Base-by-base conservation (phyloP, 2,797 vertebrate species). In the Nothura maculosa region DNA sequence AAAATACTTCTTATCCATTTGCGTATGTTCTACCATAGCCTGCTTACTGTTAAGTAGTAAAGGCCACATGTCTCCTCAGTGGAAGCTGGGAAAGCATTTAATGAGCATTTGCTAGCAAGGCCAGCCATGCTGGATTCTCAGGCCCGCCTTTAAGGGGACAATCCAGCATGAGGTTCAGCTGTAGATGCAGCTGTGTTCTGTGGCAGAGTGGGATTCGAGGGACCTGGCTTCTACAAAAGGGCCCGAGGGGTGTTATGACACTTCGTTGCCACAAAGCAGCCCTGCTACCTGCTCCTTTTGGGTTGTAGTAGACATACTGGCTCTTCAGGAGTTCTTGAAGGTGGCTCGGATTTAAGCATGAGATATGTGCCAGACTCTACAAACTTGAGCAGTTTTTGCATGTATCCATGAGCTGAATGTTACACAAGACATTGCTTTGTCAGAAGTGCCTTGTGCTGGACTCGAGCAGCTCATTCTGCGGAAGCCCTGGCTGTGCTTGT, bases 1-100 rank as follows among this genome's bases (percentile, higher is more conserved):
- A 96, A 92, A 96, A 93, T 25, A 94, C 18, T 81, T 81, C 32
- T 83, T 81, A 94, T 81, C 89, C 73, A 73, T 87, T 85, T 85
- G 89, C 47, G 94, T 94, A 78, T 36, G 38, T 81, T 85, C 73
- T 93, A 7, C 62, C 13, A 3, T 81, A 16, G 24, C 83, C 55
- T 9, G 18, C 3, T 21, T 84, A 45, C 73, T 5, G 3, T 66
- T 63, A 55, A 92, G 73, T 60, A 69, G 82, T 57, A 38, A 75
- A 78, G 58, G 76, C 89, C 0, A 0, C 17, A 16, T 78, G 62
- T 83, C 79, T 73, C 69, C 85, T 94, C 55, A 70, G 86, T 6
- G 5, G 24, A 87, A 63, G 62, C 2, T 92, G 78, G 72, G 30
- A 50, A 68, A 82, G 30, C 30, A 43, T 72, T 85, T 52, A 75